A percentile compares a stretch with the other conserved stretches of the same genome.
phyloP scores from a whole-genome alignment of 2,888 invertebrate species.

The Stenoptilia bipunctidactyla region DNA sequence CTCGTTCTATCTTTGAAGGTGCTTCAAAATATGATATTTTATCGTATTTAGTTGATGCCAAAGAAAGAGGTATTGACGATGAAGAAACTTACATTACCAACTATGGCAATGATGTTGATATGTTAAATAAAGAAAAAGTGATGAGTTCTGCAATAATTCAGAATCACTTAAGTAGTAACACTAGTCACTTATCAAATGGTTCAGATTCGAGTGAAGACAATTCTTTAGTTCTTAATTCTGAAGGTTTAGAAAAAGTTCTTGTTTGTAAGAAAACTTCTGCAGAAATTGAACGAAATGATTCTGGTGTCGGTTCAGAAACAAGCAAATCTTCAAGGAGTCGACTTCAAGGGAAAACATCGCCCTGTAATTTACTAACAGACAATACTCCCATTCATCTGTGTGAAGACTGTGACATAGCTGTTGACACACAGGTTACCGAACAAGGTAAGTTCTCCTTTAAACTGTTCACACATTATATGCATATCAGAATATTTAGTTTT shows the following conservation, averaged over 20 bases:
- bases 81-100: slow-evolving; percentile 79
- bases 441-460: slow-evolving; percentile 42
- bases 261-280: slow-evolving; percentile 73
- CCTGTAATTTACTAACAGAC: slow-evolving; percentile 54
- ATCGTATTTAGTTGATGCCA: slow-evolving; percentile 89
- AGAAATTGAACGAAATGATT: slow-evolving; percentile 92
- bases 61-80: slow-evolving; percentile 79
- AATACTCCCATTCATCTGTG: slow-evolving; percentile 78
- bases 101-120: slow-evolving; percentile 65
- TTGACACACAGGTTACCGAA: slow-evolving; percentile 82
- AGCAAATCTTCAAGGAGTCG: slow-evolving; percentile 87
- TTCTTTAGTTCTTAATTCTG: slow-evolving; percentile 75
- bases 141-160: slow-evolving; percentile 44
- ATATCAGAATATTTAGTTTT: not conserved
- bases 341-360: slow-evolving; percentile 72
- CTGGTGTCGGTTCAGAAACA: slow-evolving; percentile 93
- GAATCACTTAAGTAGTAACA: slow-evolving; percentile 74
- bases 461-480: not conserved
- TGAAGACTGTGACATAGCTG: slow-evolving; percentile 88
- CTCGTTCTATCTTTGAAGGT: slow-evolving; percentile 81
- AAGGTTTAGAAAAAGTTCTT: slow-evolving; percentile 66
- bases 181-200: slow-evolving; percentile 83
- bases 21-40: slow-evolving; percentile 91
- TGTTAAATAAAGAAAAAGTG: slow-evolving; percentile 70
- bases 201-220: slow-evolving; percentile 90